phyloP scores from a whole-genome alignment of 2,888 invertebrate species.

The Elegia similella region DNA sequence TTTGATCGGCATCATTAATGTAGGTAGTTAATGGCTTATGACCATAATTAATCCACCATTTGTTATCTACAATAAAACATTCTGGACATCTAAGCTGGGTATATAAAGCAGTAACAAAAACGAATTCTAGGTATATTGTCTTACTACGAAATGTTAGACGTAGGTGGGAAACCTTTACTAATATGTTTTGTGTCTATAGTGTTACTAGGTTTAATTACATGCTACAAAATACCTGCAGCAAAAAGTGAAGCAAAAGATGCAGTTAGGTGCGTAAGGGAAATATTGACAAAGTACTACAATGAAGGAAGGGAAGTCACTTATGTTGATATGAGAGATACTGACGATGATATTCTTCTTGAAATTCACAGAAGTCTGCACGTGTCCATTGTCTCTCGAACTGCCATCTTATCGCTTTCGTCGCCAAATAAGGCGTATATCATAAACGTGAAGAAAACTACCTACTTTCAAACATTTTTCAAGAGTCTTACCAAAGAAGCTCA shows the following conservation, averaged over 20 bases:
- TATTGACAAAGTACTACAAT: conserved; percentile 16
- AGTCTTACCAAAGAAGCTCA: conserved; percentile 24
- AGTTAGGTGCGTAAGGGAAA: conserved; percentile 11
- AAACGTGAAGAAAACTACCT: conserved; percentile 18
- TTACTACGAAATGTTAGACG: background rate
- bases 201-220: background rate
- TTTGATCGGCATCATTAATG: background rate
- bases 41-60: background rate
- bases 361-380: conserved; percentile 15
- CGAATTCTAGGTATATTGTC: background rate
- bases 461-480: conserved; percentile 25
- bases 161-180: background rate
- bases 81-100: background rate
- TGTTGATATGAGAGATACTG: conserved; percentile 22
- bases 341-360: conserved; percentile 18
- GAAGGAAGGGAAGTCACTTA: conserved; percentile 22
- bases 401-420: background rate
- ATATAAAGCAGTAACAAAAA: background rate
- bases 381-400: conserved; percentile 18
- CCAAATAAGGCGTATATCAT: conserved; percentile 30
- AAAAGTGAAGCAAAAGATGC: background rate
- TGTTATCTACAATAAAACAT: background rate
- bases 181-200: background rate
- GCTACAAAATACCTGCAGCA: background rate
- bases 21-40: conserved; percentile 5